A percentile compares a stretch with the other conserved stretches of the same genome.
These are phyloP conservation scores for Crossoptilon crossoptilon DNA, from an alignment of 2,797 vertebrate species.

Conservation along the genomic window DNA sequence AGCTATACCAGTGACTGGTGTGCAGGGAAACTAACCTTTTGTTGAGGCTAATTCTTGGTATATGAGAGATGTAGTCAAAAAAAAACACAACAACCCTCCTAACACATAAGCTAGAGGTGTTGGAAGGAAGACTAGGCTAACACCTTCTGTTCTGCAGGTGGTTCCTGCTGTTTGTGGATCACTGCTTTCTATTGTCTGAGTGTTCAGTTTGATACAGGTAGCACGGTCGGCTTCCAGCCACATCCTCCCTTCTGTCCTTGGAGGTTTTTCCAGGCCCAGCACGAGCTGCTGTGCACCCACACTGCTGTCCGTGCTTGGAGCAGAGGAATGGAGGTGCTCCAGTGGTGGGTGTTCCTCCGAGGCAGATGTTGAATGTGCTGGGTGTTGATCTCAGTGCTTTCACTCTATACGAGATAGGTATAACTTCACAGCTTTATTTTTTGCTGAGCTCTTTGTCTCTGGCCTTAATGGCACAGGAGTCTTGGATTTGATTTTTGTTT, in stretches of 20 bases:
- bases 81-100: neutral
- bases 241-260: too few species aligned
- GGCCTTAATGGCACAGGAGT: too few species aligned
- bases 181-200: neutral
- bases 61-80: neutral
- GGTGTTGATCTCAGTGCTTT: too few species aligned
- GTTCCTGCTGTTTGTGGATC: neutral
- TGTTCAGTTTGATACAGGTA: accelerated
- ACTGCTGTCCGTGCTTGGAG: neutral
- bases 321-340: neutral
- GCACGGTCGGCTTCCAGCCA: neutral
- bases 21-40: neutral
- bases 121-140: neutral
- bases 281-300: neutral
- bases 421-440: too few species aligned
- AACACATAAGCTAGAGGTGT: accelerated
- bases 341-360: too few species aligned
- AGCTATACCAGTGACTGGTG: neutral
- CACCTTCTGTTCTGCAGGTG: neutral
- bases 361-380: too few species aligned
- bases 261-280: too few species aligned
- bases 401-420: too few species aligned
- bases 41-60: neutral
- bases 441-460: too few species aligned
- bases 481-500: too few species aligned